A percentile compares a stretch with the other conserved stretches of the same genome.
Conservation (phyloP, 2,113 vertebrate species). For the Zosterops japonicus region DNA sequence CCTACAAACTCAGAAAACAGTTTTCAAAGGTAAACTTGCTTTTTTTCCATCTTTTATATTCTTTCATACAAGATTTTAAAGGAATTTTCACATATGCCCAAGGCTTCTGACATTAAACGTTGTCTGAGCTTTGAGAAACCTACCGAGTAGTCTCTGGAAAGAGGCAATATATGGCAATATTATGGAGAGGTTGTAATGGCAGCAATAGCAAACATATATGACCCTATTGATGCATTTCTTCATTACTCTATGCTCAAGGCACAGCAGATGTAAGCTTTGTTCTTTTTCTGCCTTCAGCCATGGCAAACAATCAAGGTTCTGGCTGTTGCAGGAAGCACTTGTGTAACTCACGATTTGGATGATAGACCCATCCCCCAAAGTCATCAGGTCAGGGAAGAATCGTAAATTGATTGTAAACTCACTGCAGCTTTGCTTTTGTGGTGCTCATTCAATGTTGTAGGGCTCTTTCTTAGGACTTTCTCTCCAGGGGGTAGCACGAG, state of each 20-base stretch:
- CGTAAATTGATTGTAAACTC: background rate
- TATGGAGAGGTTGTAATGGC: background rate
- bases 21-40: background rate
- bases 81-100: background rate
- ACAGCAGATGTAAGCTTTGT: background rate
- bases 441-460: accelerated
- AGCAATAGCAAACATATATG: background rate
- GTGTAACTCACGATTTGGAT: accelerated
- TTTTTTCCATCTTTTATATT: background rate
- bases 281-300: background rate
- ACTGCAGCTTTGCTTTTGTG: accelerated
- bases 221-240: background rate
- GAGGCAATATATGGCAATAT: background rate
- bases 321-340: background rate
- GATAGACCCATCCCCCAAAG: background rate
- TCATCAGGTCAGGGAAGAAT: background rate
- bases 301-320: background rate
- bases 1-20: background rate
- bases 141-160: background rate
- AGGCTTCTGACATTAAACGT: background rate
- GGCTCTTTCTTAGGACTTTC: background rate
- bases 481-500: background rate
- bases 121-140: background rate
- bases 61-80: background rate
- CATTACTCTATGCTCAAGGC: background rate